Conservation (phyloP, 1,140 invertebrate genomes). For the Zophobas atratus region DNA sequence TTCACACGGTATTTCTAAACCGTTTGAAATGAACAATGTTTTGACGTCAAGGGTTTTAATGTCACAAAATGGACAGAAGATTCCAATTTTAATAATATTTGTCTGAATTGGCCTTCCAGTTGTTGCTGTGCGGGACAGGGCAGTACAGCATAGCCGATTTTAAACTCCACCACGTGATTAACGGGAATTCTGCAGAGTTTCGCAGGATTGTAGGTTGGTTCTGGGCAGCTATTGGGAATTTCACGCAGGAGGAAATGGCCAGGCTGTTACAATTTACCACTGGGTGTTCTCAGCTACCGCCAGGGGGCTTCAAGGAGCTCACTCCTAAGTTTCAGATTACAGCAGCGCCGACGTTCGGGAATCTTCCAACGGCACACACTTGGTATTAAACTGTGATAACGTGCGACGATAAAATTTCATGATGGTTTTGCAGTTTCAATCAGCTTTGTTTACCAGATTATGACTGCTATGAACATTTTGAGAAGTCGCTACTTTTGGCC, state of each 20-base stretch:
- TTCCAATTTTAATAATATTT: slow-evolving; percentile 59
- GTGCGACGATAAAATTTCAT: slow-evolving; percentile 5
- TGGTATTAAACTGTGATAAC: slow-evolving; percentile 74
- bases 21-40: no score
- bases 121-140: slow-evolving; percentile 93
- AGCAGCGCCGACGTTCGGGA: slow-evolving; percentile 89
- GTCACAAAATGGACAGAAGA: no score
- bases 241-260: slow-evolving; percentile 95
- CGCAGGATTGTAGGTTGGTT: slow-evolving; percentile 92
- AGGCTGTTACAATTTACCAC: slow-evolving; percentile 96
- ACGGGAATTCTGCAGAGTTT: slow-evolving; percentile 88
- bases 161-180: slow-evolving; percentile 88
- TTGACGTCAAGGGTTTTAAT: no score
- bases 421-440: slow-evolving; percentile 86
- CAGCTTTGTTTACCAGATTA: slow-evolving; percentile 96
- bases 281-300: slow-evolving; percentile 91
- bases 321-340: slow-evolving; percentile 94
- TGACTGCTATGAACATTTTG: slow-evolving; percentile 94
- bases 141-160: slow-evolving; percentile 93
- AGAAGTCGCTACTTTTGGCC: slow-evolving; percentile 89
- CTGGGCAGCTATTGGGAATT: slow-evolving; percentile 93
- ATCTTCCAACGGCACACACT: slow-evolving; percentile 93
- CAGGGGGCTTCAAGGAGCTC: slow-evolving; percentile 90
- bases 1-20: no score
- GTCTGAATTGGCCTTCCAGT: slow-evolving; percentile 72